phyloP scores from a whole-genome alignment of 53 echinoderm and acorn worm species.

The Paracentrotus lividus region DNA sequence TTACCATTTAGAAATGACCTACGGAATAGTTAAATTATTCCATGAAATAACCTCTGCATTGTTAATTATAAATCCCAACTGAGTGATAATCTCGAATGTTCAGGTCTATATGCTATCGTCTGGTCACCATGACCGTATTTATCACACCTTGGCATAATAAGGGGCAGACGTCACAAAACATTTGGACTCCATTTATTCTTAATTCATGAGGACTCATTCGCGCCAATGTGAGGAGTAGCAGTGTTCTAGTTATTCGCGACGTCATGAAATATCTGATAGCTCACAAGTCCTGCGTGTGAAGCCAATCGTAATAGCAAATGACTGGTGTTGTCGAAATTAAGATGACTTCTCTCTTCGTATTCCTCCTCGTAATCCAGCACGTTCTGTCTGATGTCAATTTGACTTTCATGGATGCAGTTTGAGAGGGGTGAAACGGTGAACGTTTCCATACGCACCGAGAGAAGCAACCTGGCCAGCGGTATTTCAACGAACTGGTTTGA shows the following conservation, averaged over 20 bases:
- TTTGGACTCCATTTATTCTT: slow-evolving; percentile 13
- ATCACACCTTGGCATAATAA: neutral
- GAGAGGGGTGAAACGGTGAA: neutral
- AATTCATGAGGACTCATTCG: neutral
- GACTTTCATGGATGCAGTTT: slow-evolving; percentile 32
- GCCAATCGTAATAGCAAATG: slow-evolving; percentile 15
- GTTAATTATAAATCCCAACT: neutral
- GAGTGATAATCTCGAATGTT: neutral
- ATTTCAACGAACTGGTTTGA: slow-evolving; percentile 23
- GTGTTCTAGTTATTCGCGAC: neutral
- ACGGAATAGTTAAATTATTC: too few relatives aligned
- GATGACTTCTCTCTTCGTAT: slow-evolving; percentile 27
- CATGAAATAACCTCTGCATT: too few relatives aligned
- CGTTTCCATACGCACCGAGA: slow-evolving; percentile 25
- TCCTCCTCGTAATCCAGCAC: slow-evolving; percentile 51
- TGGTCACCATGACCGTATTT: neutral
- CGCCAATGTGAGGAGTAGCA: neutral
- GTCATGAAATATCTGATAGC: slow-evolving; percentile 14
- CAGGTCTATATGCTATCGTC: neutral
- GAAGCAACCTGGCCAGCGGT: slow-evolving; percentile 17
- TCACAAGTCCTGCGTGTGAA: slow-evolving; percentile 20
- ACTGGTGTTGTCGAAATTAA: slow-evolving; percentile 54
- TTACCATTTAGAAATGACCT: neutral
- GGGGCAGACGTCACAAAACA: slow-evolving; percentile 22
- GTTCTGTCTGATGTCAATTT: slow-evolving; percentile 10